A percentile compares a stretch with the other conserved stretches of the same genome.
phyloP scores from a whole-genome alignment of 2,888 invertebrate species.

The Aphidoletes aphidimyza region DNA sequence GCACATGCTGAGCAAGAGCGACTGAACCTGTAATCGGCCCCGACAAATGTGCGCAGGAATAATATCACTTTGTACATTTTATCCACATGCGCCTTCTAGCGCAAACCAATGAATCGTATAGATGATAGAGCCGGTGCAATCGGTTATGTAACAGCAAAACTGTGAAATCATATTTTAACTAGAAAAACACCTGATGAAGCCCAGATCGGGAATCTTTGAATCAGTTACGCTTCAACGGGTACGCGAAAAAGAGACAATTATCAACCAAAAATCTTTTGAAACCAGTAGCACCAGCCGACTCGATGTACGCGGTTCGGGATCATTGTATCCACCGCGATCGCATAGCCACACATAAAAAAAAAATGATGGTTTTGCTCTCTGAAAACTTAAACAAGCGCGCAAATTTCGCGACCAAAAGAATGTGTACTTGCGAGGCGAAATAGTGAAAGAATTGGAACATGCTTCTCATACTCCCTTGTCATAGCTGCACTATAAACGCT shows the following conservation, averaged over 20 bases:
- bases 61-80: not conserved
- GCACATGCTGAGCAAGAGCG: not conserved
- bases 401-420: not conserved
- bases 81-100: not conserved
- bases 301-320: not conserved
- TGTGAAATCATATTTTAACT: conserved; percentile 4
- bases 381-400: not conserved
- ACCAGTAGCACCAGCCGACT: not conserved
- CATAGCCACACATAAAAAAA: not conserved
- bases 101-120: no score
- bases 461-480: not conserved
- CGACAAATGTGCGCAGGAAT: conserved; percentile 18
- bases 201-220: not conserved
- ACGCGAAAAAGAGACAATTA: conserved; percentile 40
- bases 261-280: not conserved
- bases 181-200: conserved; percentile 12
- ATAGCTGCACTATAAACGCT: no score
- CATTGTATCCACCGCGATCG: not conserved
- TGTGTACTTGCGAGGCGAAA: no score
- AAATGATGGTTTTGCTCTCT: not conserved
- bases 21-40: not conserved
- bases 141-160: conserved; percentile 38
- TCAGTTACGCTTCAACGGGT: not conserved
- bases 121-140: not conserved
- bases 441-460: conserved; percentile 21